Conservation (phyloP, 2,797 vertebrate species). For the Babyrousa celebensis region DNA sequence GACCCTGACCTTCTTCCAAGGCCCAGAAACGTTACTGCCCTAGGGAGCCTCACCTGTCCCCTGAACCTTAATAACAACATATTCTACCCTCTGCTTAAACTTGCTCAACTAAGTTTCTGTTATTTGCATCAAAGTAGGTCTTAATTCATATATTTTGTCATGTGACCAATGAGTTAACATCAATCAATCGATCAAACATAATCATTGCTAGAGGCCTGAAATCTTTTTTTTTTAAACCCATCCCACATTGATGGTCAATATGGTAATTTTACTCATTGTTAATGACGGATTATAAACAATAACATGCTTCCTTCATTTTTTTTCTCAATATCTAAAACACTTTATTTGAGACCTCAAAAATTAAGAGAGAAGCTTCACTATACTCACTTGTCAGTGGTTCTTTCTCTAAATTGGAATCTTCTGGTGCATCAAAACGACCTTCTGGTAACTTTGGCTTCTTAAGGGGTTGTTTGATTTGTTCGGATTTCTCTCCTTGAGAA, state of each 20-base stretch:
- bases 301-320: background rate
- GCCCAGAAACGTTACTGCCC: background rate
- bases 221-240: background rate
- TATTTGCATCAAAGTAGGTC: background rate
- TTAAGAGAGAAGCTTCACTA: background rate
- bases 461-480: conserved; percentile 90
- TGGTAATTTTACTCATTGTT: background rate
- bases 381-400: conserved; percentile 95
- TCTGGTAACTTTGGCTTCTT: conserved; percentile 95
- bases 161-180: background rate
- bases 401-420: conserved; percentile 90
- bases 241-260: background rate
- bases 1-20: background rate
- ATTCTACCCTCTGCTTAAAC: background rate
- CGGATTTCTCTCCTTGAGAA: conserved; percentile 88
- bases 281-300: conserved; percentile 34
- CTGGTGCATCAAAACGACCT: conserved; percentile 95
- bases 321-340: background rate
- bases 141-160: conserved; percentile 13
- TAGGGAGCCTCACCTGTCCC: background rate
- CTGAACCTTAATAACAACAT: background rate
- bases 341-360: background rate
- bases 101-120: background rate
- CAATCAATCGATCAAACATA: background rate
- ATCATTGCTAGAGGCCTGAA: background rate